Base-by-base conservation (phyloP, 1,140 invertebrate species). In the Drosophila pachea region DNA sequence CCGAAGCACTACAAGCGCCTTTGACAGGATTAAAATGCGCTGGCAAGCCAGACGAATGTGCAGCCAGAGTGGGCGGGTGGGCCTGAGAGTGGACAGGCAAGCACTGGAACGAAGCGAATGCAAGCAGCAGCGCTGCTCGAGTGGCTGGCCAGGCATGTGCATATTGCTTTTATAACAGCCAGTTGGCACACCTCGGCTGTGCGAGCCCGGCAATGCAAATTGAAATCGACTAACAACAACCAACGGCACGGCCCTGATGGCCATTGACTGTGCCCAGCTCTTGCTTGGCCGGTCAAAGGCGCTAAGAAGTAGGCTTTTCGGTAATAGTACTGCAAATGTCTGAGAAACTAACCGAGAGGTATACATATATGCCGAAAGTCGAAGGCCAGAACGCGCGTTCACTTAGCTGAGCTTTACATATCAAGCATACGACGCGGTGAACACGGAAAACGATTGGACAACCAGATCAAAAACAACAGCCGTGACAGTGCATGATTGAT, bases 401-500 rank as follows among this genome's bases (percentile, higher is more conserved):
- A 22, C 22, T 22, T 1, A 22, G 22, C 22, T 22, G 22, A 29
- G 35, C 42, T 52, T 32, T 33, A 64, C 22, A 83, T 67, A 75
- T 69, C 60, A 73, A 68, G 68, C 52, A 83, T 83, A 78, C 78
- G 74, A 50, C 54, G 40, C 50, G 31, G 11, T 16, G 35, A 7
- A 16, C 40, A 7, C 9, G 31, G 14, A 38, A 31, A 22, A 35
- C 2, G 47, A 33, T n/a, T 7, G 16, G 16, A 29, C 22, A 22
- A 22, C 36, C 7, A 4, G 7, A 11, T 48, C 31, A 35, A 35
- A 43, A 59, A 32, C 40, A 36, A 50, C 59, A 62, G 73, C 59
- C 59, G 73, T 84, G 81, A 84, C 76, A 86, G 76, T 84, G 72
- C 70, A 84, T 84, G 79, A 84, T 84, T 84, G 79, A 84, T 86